Percentiles rank a stretch among this genome's conserved stretches.
Conservation (phyloP, 2,888 invertebrate species). For the Hanleya hanleyi region DNA sequence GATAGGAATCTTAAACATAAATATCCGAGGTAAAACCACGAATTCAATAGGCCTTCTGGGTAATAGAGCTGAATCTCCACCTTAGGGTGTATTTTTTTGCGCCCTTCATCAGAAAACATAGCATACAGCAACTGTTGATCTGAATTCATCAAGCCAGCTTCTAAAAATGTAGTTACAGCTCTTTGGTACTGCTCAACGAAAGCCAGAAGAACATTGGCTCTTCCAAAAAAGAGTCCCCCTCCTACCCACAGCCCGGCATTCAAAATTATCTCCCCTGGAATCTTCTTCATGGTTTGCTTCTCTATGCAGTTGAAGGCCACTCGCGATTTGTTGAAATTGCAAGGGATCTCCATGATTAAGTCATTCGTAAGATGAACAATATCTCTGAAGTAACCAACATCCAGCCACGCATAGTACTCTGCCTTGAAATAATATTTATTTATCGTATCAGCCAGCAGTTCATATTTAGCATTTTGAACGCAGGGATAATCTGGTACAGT, state of each 20-base stretch:
- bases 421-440: conserved; percentile 7
- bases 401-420: conserved; percentile 24
- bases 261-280: conserved; percentile 13
- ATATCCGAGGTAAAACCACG: not conserved
- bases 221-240: conserved; percentile 22
- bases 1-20: not conserved
- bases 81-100: not conserved
- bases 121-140: conserved; percentile 23
- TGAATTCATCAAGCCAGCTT: conserved; percentile 4
- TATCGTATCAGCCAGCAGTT: conserved; percentile 12
- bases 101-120: conserved; percentile 8
- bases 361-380: not conserved
- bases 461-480: conserved; percentile 23
- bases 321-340: not conserved
- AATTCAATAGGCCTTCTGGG: not conserved
- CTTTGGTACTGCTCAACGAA: conserved; percentile 13
- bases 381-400: conserved; percentile 25
- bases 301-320: conserved; percentile 5
- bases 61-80: not conserved
- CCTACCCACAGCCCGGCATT: conserved; percentile 15
- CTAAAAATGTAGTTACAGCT: conserved; percentile 2
- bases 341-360: conserved; percentile 8
- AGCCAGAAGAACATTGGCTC: not conserved
- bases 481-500: conserved; percentile 16
- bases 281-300: not conserved